A percentile compares a stretch with the other conserved stretches of the same genome.
Conservation (phyloP, 2,797 vertebrate genomes). For the Eleutherodactylus coqui region DNA sequence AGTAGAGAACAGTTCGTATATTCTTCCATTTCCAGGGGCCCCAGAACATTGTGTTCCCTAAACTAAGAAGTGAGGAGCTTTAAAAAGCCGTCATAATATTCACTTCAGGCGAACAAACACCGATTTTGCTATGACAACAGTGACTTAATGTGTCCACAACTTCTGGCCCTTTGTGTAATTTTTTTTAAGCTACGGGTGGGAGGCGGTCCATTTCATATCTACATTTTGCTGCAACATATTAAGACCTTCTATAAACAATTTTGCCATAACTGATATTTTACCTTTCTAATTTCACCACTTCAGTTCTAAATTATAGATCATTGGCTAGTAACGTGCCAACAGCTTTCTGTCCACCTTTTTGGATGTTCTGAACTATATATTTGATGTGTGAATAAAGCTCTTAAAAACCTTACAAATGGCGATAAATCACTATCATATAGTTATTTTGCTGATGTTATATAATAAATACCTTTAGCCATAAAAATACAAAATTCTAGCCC, state of each 20-base stretch:
- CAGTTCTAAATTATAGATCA: too few species aligned
- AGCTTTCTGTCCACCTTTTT: neutral
- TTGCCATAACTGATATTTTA: neutral
- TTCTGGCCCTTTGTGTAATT: neutral
- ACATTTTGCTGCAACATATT: neutral
- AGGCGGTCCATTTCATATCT: neutral
- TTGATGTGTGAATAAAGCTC: neutral
- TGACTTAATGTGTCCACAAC: neutral
- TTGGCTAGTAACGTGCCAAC: neutral
- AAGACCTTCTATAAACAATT: neutral
- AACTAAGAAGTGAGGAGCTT: neutral
- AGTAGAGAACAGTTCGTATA: neutral
- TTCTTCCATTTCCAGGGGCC: neutral
- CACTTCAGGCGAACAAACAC: neutral
- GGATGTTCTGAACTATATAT: neutral
- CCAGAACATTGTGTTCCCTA: neutral
- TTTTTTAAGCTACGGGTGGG: neutral
- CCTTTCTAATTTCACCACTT: neutral
- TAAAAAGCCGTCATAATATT: neutral
- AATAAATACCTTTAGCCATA: neutral
- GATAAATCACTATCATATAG: neutral
- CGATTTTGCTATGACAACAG: conserved; percentile 16
- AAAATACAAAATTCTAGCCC: neutral
- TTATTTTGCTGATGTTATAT: neutral
- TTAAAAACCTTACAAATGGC: neutral